Evolutionary conservation across 2,797 vertebrate genomes (phyloP).

Genomic region (Chrysolophus pictus): DNA sequence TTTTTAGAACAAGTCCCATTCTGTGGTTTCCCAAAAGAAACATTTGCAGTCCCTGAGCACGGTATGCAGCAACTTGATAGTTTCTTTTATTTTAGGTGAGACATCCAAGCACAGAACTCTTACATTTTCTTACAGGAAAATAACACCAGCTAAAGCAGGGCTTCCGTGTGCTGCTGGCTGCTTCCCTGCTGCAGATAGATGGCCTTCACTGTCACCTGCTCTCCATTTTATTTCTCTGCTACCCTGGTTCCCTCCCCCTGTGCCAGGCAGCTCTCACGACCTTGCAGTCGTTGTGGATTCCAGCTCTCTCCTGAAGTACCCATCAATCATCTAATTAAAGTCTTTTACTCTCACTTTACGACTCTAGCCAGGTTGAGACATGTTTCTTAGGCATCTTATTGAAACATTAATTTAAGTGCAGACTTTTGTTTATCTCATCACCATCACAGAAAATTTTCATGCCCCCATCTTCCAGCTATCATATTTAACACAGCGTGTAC

Average conservation of each 20-base stretch:
- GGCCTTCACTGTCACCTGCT: neutral
- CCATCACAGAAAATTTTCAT: neutral
- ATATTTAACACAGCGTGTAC: neutral
- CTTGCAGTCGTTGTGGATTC: neutral
- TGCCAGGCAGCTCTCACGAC: neutral
- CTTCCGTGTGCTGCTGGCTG: neutral
- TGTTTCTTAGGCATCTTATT: conserved; percentile 29
- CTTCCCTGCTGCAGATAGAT: neutral
- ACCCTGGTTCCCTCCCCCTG: neutral
- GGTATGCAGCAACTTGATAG: conserved; percentile 14
- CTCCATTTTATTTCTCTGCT: neutral
- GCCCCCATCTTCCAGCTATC: neutral
- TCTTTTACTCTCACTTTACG: conserved; percentile 24
- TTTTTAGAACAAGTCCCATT: neutral
- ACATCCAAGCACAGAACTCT: neutral
- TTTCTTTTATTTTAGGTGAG: conserved; percentile 38
- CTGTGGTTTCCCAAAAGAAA: neutral
- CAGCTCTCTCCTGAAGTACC: neutral
- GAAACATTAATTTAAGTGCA: conserved; percentile 14
- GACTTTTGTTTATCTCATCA: neutral
- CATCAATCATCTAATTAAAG: conserved; percentile 24
- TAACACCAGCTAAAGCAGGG: neutral
- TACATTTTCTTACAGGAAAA: neutral
- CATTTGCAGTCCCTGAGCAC: neutral
- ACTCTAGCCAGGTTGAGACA: conserved; percentile 35